Conservation (phyloP, 2,113 vertebrate species). For the Nematolebias whitei region DNA sequence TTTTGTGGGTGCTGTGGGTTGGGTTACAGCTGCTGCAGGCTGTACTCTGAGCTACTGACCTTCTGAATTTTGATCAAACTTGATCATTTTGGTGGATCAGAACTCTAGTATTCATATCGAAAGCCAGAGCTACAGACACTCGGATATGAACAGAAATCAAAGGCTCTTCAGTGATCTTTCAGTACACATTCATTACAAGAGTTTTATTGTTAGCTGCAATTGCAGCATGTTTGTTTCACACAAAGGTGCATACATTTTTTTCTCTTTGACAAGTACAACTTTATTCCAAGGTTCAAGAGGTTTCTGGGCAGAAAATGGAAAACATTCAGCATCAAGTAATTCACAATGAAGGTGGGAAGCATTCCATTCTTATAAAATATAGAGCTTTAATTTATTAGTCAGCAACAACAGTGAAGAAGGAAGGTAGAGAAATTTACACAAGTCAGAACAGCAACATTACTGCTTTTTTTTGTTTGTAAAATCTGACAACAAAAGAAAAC, state of each 20-base stretch:
- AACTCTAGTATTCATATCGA: slow-evolving; percentile 14
- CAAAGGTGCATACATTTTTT: slow-evolving; percentile 69
- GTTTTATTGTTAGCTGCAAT: slow-evolving; percentile 34
- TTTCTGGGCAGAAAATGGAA: slow-evolving; percentile 67
- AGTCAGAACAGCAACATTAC: slow-evolving; percentile 74
- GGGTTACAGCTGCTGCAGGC: not conserved
- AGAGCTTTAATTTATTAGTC: slow-evolving; percentile 87
- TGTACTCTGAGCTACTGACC: not conserved
- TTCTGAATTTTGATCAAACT: slow-evolving; percentile 2
- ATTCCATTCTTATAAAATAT: slow-evolving; percentile 84
- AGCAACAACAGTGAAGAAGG: slow-evolving; percentile 78
- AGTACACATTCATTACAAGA: not conserved
- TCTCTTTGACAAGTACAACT: slow-evolving; percentile 72
- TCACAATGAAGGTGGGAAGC: slow-evolving; percentile 70
- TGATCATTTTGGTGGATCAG: slow-evolving; percentile 9
- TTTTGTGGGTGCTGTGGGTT: not conserved
- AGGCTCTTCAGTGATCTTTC: not conserved
- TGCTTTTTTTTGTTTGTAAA: slow-evolving; percentile 66
- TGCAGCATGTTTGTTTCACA: slow-evolving; percentile 46
- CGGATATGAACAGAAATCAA: slow-evolving; percentile 5
- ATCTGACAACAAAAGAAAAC: slow-evolving; percentile 61
- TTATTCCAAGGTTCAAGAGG: slow-evolving; percentile 74
- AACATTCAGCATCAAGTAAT: slow-evolving; percentile 68
- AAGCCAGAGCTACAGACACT: not conserved
- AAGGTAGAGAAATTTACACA: slow-evolving; percentile 77